Evolutionary conservation across 2,113 vertebrate genomes (phyloP).

Genomic region (Tylochromis polylepis): DNA sequence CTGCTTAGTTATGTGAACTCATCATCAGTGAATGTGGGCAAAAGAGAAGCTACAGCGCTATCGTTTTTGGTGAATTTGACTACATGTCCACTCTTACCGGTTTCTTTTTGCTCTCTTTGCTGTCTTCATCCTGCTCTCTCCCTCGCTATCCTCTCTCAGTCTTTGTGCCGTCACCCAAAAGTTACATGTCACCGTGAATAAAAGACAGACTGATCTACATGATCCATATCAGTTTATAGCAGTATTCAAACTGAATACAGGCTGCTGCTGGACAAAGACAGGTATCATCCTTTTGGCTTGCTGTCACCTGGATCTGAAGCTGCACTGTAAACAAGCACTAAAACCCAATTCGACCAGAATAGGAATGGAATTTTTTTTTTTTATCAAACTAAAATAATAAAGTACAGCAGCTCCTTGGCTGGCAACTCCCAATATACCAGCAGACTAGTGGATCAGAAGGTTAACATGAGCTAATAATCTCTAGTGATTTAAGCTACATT

Average conservation of each 20-base stretch:
- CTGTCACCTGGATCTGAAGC: neutral
- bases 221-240: neutral
- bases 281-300: fast-evolving
- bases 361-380: fast-evolving
- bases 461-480: no score
- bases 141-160: neutral
- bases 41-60: neutral
- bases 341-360: neutral
- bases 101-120: fast-evolving
- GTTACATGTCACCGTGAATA: neutral
- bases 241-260: neutral
- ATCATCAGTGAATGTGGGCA: fast-evolving
- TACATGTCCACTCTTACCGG: neutral
- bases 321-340: neutral
- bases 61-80: fast-evolving
- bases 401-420: neutral
- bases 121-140: neutral
- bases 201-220: neutral
- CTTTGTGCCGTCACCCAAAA: neutral
- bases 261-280: neutral
- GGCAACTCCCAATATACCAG: neutral
- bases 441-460: neutral
- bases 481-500: no score
- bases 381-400: neutral
- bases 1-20: neutral